phyloP scores from a whole-genome alignment of 2,888 invertebrate genomes.

The Drosophila greeni region DNA sequence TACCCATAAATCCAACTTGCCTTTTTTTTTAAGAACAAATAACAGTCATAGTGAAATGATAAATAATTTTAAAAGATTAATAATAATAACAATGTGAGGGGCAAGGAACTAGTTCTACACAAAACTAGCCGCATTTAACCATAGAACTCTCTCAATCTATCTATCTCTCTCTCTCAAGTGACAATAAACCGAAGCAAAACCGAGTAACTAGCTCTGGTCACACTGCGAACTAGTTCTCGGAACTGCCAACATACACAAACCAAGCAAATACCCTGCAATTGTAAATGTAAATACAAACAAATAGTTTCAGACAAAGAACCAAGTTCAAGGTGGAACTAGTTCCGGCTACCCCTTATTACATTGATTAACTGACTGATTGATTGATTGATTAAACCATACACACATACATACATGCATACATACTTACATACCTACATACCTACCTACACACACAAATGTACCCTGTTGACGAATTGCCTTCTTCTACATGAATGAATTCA shows the following conservation, averaged over 20 bases:
- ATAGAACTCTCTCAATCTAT: slow-evolving; percentile 11
- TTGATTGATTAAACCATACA: slow-evolving; percentile 29
- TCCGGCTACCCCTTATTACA: slow-evolving; percentile 25
- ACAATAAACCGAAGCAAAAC: slow-evolving; percentile 35
- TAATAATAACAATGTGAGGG: slow-evolving; percentile 7
- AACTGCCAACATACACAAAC: slow-evolving; percentile 11
- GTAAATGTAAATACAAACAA: slow-evolving; percentile 31
- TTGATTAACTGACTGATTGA: slow-evolving; percentile 19
- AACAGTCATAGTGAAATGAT: slow-evolving; percentile 7
- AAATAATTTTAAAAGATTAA: slow-evolving; percentile 6
- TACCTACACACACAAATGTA: slow-evolving; percentile 52
- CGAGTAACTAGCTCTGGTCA: not conserved
- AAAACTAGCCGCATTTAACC: slow-evolving; percentile 31
- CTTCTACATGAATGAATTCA: slow-evolving; percentile 57
- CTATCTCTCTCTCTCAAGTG: slow-evolving; percentile 23
- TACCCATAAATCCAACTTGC: slow-evolving; percentile 11
- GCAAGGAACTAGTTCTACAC: slow-evolving; percentile 25
- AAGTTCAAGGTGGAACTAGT: slow-evolving; percentile 52
- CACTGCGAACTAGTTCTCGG: not conserved
- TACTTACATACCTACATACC: slow-evolving; percentile 22
- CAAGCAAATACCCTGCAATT: slow-evolving; percentile 20
- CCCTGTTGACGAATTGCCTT: slow-evolving; percentile 76
- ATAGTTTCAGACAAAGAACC: slow-evolving; percentile 18
- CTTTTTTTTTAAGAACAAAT: slow-evolving; percentile 11
- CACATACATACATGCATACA: slow-evolving; percentile 26